A percentile compares a stretch with the other conserved stretches of the same genome.
Evolutionary conservation across 2,797 vertebrate genomes (phyloP).

Genomic region (Psittacula echo): DNA sequence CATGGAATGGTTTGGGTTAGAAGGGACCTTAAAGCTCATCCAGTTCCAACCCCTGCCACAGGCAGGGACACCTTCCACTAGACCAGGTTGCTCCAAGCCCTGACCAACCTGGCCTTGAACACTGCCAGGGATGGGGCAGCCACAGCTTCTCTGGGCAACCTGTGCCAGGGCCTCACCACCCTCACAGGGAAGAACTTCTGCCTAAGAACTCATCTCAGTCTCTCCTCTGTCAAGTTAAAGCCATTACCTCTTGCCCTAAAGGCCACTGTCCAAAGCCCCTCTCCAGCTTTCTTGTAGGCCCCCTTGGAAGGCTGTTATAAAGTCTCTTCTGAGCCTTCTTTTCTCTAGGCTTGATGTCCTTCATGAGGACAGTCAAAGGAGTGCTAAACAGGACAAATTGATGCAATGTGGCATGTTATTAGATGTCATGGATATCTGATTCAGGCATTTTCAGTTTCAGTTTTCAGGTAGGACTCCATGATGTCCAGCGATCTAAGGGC

Average conservation of each 20-base stretch:
- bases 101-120: neutral
- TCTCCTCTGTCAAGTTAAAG: neutral
- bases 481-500: neutral
- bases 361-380: neutral
- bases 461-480: neutral
- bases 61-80: neutral
- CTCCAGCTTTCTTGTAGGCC: neutral
- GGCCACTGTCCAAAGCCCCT: neutral
- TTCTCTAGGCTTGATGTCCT: neutral
- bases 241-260: neutral
- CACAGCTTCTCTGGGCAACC: neutral
- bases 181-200: neutral
- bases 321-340: neutral
- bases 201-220: neutral
- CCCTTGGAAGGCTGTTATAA: neutral
- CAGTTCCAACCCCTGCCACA: neutral
- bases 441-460: neutral
- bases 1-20: neutral
- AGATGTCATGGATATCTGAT: neutral
- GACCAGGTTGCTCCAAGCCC: neutral
- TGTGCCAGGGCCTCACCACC: neutral
- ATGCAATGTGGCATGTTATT: neutral
- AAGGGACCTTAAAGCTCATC: neutral
- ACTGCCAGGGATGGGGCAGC: neutral
- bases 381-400: neutral